Percentiles rank a stretch among this genome's conserved stretches.
Evolutionary conservation across 2,888 invertebrate genomes (phyloP).

Genomic region (Eupithecia insigniata): DNA sequence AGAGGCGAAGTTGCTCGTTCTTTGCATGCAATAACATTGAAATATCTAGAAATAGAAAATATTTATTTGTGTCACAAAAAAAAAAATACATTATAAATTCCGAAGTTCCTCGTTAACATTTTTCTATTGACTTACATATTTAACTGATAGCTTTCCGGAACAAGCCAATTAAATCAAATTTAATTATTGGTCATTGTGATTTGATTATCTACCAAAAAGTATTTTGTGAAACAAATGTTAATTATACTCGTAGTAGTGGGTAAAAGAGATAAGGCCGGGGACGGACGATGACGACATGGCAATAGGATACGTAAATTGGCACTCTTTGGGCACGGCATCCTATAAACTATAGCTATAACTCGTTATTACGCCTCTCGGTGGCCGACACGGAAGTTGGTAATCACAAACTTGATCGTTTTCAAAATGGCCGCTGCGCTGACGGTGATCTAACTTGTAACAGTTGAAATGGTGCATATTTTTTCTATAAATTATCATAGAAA

Average conservation of each 20-base stretch:
- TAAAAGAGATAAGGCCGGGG: neutral
- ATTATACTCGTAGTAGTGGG: neutral
- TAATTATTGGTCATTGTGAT: too few relatives aligned
- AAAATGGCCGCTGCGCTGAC: neutral
- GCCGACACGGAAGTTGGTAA: neutral
- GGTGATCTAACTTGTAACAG: neutral
- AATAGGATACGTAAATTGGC: neutral
- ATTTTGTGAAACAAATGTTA: neutral
- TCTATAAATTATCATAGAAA: neutral
- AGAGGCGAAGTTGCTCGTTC: neutral
- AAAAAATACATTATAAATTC: too few relatives aligned
- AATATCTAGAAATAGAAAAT: too few relatives aligned
- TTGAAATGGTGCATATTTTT: neutral
- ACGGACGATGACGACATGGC: neutral
- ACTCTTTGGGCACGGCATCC: neutral
- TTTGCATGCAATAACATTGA: neutral
- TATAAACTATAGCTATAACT: neutral
- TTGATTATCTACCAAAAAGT: too few relatives aligned
- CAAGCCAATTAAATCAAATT: too few relatives aligned
- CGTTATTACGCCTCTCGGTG: neutral
- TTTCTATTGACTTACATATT: too few relatives aligned
- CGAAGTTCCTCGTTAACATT: neutral
- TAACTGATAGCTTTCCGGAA: too few relatives aligned
- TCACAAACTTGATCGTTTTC: neutral
- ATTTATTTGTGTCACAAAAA: too few relatives aligned